phyloP scores from a whole-genome alignment of 2,797 vertebrate genomes.

The Ciconia nigra region DNA sequence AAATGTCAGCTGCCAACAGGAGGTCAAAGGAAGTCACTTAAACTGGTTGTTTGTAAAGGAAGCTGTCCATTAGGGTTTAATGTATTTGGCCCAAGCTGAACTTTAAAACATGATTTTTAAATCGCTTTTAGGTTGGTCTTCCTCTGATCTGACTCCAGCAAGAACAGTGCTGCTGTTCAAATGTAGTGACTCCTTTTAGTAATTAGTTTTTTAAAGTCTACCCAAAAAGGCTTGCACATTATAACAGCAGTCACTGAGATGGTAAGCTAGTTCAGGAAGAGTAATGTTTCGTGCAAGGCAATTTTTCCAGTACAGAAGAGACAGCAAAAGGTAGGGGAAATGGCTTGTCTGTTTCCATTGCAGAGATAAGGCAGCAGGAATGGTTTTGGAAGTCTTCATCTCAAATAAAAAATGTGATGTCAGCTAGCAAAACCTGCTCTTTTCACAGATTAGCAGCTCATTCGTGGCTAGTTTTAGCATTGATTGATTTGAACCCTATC shows the following conservation, averaged over 20 bases:
- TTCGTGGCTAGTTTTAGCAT: background rate
- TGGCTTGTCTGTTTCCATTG: background rate
- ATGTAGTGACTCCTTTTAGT: background rate
- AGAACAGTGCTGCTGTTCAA: background rate
- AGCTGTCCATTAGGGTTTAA: slow-evolving; percentile 35
- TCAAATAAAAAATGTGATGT: background rate
- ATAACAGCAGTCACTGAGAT: background rate
- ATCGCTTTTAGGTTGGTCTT: background rate
- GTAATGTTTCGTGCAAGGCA: background rate
- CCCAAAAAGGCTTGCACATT: background rate
- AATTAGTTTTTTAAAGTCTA: background rate
- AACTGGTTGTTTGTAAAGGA: slow-evolving; percentile 21
- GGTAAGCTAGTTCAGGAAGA: background rate
- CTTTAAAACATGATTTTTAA: background rate
- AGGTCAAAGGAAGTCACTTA: slow-evolving; percentile 38
- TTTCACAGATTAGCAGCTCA: background rate
- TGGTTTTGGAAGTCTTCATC: background rate
- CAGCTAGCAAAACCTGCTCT: background rate
- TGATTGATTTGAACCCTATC: background rate
- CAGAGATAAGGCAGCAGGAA: background rate
- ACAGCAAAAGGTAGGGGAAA: background rate
- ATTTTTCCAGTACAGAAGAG: background rate
- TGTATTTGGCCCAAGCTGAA: slow-evolving; percentile 19
- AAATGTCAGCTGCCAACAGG: background rate
- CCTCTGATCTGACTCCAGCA: background rate